Base-by-base conservation (phyloP, 2,797 vertebrate genomes). In the Harpagifer antarcticus region DNA sequence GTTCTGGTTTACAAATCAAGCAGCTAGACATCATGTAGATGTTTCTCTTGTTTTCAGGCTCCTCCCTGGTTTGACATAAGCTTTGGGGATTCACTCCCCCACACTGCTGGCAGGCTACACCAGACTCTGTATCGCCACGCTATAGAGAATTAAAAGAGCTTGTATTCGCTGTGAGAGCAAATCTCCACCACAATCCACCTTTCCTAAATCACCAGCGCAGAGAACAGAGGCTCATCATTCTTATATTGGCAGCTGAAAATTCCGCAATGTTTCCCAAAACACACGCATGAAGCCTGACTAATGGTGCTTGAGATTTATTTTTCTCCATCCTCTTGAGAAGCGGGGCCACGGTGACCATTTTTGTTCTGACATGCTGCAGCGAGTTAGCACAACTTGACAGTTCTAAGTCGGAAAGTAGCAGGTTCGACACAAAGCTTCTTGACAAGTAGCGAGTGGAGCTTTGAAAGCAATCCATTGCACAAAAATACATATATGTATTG, bases 11-110 rank as follows among this genome's bases (percentile, higher is more conserved):
- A 67, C 44, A 86, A 81, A 83, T 81, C 75, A 80, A 69, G 61
- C 49, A 15, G 68, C 79, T 59, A 70, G 76, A 65, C 76, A 83
- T 78, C 81, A 72, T 75, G 71, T 70, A 56, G 44, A 63, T 72
- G 67, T 81, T 78, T 80, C 73, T 76, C 67, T 19, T 87, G 76
- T 83, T 70, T 82, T 81, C 64, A 72, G 57, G 60, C 78, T 86
- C 87, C 81, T 82, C 57, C 72, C 74, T 63, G 74, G 70, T 89
- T 89, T 87, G 84, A 90, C 79, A 89, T 81, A 64, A 84, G 80
- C 77, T 78, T 83, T 60, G 49, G 70, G 59, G 77, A 86, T 82
- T 76, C 67, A 73, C 67, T 89, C 84, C 77, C 50, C 70, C 78
- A 40, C 72, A 62, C 23, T 67, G 47, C 74, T 90, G 82, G 76